These are phyloP conservation scores for Synanthedon vespiformis DNA, from an alignment of 2,888 invertebrate species.

Conservation along the genomic window DNA sequence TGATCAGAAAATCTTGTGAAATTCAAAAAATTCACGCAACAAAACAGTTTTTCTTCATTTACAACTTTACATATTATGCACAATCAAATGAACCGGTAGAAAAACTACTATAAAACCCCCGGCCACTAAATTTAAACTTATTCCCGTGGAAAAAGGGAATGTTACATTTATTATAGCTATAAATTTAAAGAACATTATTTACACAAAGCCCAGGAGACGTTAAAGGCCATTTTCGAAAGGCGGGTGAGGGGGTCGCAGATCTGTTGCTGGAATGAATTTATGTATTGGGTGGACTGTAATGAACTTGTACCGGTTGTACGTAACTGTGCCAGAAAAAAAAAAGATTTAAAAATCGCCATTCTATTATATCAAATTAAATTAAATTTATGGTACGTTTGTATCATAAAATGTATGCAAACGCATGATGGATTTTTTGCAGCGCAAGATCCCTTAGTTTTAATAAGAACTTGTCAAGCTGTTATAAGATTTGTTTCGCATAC, in stretches of 20 bases:
- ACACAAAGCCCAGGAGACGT: conserved; percentile 63
- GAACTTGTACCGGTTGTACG: conserved; percentile 5
- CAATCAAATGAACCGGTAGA: not conserved
- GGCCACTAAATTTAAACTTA: conserved; percentile 58
- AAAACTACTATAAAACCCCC: conserved; percentile 21
- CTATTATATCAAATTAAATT: no score
- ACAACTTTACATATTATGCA: not conserved
- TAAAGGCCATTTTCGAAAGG: conserved; percentile 61
- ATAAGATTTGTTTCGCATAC: no score
- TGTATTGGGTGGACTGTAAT: conserved; percentile 39
- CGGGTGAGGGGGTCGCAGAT: conserved; percentile 38
- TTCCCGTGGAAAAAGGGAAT: conserved; percentile 63
- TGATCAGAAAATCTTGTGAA: no score
- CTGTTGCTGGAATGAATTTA: conserved; percentile 57
- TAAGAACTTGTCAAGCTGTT: no score
- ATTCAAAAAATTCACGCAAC: no score
- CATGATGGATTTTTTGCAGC: no score
- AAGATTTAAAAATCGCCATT: no score
- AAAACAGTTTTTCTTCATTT: not conserved
- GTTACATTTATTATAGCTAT: conserved; percentile 63
- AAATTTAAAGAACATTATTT: conserved; percentile 68
- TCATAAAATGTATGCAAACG: no score
- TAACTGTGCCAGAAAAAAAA: no score
- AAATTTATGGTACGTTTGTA: no score
- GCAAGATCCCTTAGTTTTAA: no score